Evolutionary conservation across 2,113 vertebrate species (phyloP).

Genomic region (Nerophis ophidion): DNA sequence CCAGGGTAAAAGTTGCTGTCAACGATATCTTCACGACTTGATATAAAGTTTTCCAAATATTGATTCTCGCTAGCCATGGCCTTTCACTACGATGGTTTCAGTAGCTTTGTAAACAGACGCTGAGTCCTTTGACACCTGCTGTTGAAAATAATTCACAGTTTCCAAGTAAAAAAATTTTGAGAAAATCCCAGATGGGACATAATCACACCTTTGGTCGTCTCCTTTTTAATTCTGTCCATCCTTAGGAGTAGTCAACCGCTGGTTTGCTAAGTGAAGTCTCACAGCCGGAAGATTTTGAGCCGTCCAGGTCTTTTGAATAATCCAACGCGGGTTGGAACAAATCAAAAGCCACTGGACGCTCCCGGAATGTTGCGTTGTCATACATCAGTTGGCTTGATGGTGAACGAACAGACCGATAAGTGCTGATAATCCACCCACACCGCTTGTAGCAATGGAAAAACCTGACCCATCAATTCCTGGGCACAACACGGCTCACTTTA

Average conservation of each 20-base stretch:
- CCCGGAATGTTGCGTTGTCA: background rate
- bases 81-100: background rate
- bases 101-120: background rate
- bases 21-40: background rate
- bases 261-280: background rate
- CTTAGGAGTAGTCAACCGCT: background rate
- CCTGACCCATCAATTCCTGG: background rate
- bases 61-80: background rate
- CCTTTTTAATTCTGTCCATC: conserved; percentile 3
- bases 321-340: background rate
- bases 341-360: background rate
- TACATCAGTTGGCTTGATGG: background rate
- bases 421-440: background rate
- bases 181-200: conserved; percentile 2
- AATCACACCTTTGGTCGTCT: background rate
- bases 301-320: background rate
- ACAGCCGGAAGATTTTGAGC: background rate
- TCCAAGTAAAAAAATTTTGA: no score
- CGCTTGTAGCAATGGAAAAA: conserved; percentile 4
- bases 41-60: background rate
- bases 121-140: no score
- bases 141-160: no score
- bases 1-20: background rate
- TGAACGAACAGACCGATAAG: background rate
- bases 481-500: background rate